These are phyloP conservation scores for Rhodinocichla rosea DNA, from an alignment of 2,113 vertebrate species.

Conservation along the genomic window DNA sequence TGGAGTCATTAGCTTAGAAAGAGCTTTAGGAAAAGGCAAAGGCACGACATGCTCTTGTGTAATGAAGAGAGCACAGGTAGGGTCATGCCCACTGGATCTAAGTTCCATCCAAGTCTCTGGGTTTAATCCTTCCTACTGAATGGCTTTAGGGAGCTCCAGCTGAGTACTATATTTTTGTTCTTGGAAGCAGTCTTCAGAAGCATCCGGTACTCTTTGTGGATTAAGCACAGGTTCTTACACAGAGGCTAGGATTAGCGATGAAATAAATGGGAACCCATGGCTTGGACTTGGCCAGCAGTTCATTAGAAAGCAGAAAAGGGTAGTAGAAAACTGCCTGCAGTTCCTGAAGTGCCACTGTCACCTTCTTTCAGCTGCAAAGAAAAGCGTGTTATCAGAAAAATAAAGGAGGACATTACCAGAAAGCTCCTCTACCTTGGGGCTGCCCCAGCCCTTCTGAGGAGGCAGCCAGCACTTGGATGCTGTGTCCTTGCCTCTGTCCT, in stretches of 20 bases:
- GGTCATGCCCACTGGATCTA: constrained; percentile 17
- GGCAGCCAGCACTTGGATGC: not conserved
- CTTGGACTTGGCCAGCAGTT: not conserved
- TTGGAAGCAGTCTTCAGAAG: constrained; percentile 25
- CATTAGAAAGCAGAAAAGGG: not conserved
- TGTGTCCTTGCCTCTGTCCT: not conserved
- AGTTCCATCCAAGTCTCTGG: not conserved
- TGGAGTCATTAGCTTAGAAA: not conserved
- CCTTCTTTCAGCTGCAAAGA: not conserved
- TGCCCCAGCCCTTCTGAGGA: not conserved
- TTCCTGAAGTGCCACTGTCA: not conserved
- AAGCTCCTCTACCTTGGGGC: not conserved
- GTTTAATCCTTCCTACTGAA: constrained; percentile 41
- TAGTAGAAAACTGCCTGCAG: not conserved
- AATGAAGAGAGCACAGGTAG: constrained; percentile 15
- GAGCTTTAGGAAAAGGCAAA: not conserved
- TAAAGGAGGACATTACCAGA: not conserved
- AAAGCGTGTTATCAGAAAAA: not conserved
- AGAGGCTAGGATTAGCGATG: not conserved
- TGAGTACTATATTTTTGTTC: constrained; percentile 4
- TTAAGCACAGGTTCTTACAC: constrained; percentile 46
- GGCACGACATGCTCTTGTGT: not conserved
- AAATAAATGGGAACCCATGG: not conserved
- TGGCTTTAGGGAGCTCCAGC: constrained; percentile 48
- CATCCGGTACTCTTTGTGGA: not conserved